A percentile compares a stretch with the other conserved stretches of the same genome.
phyloP scores from a whole-genome alignment of 1,140 invertebrate species.

The Drosophila tropicalis region DNA sequence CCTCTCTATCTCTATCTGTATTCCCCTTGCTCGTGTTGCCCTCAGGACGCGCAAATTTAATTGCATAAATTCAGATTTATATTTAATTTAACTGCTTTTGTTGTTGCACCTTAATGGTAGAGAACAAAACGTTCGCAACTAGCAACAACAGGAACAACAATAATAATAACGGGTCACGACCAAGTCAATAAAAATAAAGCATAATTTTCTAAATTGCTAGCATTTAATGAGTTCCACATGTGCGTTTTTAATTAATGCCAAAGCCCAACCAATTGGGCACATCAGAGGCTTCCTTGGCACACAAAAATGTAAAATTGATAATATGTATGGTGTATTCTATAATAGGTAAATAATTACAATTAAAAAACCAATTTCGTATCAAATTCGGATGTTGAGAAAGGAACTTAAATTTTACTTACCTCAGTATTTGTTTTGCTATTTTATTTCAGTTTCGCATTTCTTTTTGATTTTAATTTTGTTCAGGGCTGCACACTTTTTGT shows the following conservation, averaged over 20 bases:
- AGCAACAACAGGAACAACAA: constrained; percentile 14
- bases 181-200: constrained; percentile 74
- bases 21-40: constrained; percentile 27
- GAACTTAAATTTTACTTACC: no score
- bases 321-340: no score
- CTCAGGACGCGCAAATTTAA: constrained; percentile 55
- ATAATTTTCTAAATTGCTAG: constrained; percentile 69
- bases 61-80: constrained; percentile 75
- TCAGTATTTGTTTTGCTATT: no score
- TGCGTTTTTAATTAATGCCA: constrained; percentile 59
- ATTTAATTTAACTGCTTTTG: constrained; percentile 56
- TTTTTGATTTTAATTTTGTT: no score
- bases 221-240: constrained; percentile 71
- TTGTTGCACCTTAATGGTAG: constrained; percentile 41
- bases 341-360: no score
- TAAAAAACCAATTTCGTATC: no score
- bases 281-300: no score
- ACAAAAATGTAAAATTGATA: no score
- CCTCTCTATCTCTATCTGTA: not conserved
- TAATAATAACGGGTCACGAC: constrained; percentile 31
- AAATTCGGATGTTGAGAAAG: no score
- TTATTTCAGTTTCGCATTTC: no score
- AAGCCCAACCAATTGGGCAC: not conserved
- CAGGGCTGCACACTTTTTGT: no score
- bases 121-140: constrained; percentile 50